phyloP scores from a whole-genome alignment of 1,140 invertebrate genomes.

The Chlorops oryzae region DNA sequence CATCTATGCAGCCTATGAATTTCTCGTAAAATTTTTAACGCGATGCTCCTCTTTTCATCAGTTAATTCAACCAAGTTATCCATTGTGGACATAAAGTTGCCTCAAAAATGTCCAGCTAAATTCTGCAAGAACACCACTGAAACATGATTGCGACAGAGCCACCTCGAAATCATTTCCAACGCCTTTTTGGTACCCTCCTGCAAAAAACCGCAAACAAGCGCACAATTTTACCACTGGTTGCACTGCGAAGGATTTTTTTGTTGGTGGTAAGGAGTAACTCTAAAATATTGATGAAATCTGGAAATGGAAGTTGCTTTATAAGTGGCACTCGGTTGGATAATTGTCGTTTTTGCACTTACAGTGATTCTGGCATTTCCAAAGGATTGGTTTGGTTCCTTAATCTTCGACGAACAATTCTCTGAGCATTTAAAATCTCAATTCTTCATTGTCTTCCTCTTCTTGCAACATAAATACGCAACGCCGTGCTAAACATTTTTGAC shows the following conservation, averaged over 20 bases:
- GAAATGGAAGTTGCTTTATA: no score
- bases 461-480: no score
- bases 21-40: conserved; percentile 4
- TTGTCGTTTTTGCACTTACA: no score
- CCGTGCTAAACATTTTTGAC: no score
- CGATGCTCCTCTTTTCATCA: not conserved
- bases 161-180: conserved; percentile 1
- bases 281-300: no score
- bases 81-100: not conserved
- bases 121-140: not conserved
- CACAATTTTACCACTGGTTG: not conserved
- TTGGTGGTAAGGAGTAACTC: no score
- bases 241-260: not conserved
- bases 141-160: not conserved
- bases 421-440: no score
- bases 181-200: not conserved
- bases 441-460: no score
- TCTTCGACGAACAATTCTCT: no score
- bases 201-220: conserved; percentile 1
- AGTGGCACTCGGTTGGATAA: no score
- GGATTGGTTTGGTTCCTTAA: no score
- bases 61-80: not conserved
- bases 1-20: not conserved
- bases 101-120: conserved; percentile 4
- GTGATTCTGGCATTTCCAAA: no score